Percentiles rank a stretch among this genome's conserved stretches.
Evolutionary conservation across 2,888 invertebrate species (phyloP).

Genomic region (Hirtodrosophila duncani): DNA sequence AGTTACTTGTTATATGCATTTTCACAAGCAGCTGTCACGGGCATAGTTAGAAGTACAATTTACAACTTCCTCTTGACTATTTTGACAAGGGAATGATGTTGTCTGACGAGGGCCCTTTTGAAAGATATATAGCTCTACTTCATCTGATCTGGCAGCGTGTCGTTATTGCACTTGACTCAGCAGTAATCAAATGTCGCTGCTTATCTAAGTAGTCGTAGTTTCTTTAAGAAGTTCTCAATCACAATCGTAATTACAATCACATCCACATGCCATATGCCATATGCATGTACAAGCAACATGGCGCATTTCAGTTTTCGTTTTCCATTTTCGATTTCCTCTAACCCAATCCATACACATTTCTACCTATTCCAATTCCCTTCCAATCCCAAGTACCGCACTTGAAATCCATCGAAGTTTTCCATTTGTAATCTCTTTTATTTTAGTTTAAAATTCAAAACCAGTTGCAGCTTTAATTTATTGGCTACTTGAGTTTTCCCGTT

Average conservation of each 20-base stretch:
- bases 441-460: constrained; percentile 54
- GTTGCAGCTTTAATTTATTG: constrained; percentile 53
- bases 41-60: constrained; percentile 33
- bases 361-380: constrained; percentile 13
- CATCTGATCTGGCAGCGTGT: constrained; percentile 8
- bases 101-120: constrained; percentile 46
- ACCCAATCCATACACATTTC: constrained; percentile 28
- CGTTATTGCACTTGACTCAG: constrained; percentile 44
- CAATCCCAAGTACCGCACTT: constrained; percentile 58
- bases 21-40: not conserved
- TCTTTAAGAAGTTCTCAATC: too few species aligned
- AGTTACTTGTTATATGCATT: constrained; percentile 4
- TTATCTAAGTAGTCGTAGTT: constrained; percentile 33
- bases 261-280: too few species aligned
- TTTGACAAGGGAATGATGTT: constrained; percentile 48
- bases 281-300: constrained; percentile 32
- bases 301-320: constrained; percentile 39
- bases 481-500: constrained; percentile 48
- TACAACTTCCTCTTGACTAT: constrained; percentile 61
- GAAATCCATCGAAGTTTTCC: constrained; percentile 27
- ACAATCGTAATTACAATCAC: too few species aligned
- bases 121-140: not conserved
- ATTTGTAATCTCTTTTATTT: too few species aligned
- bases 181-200: constrained; percentile 31
- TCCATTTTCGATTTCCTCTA: constrained; percentile 35